phyloP scores from a whole-genome alignment of 2,113 vertebrate species.

The Nibea coibor region DNA sequence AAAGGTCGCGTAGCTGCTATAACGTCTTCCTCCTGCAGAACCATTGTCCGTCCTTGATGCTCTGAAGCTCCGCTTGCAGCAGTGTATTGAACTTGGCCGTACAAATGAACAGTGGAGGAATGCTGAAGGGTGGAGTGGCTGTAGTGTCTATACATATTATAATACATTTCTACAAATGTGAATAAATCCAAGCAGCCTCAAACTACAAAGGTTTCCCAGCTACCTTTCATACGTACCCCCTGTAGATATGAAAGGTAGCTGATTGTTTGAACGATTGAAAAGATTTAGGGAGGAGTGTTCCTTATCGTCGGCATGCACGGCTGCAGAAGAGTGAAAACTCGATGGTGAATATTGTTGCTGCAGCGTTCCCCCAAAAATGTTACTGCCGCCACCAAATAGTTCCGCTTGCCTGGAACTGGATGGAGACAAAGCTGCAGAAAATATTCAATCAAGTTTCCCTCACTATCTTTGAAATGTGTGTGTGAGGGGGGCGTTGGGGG shows the following conservation, averaged over 20 bases:
- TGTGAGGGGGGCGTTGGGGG: background rate
- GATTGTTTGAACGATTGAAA: too few species aligned
- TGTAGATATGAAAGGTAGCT: too few species aligned
- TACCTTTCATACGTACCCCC: background rate
- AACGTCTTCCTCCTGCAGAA: too few species aligned
- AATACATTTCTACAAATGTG: background rate
- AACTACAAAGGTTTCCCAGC: background rate
- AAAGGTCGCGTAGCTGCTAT: too few species aligned
- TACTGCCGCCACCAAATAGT: background rate
- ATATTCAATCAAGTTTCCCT: slow-evolving; percentile 8
- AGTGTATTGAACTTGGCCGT: background rate
- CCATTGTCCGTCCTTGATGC: background rate
- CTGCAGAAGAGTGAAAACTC: background rate
- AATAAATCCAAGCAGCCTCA: background rate
- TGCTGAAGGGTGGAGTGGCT: background rate
- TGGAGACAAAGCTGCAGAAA: slow-evolving; percentile 2
- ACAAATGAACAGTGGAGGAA: background rate
- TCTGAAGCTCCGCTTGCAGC: background rate
- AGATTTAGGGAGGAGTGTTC: background rate
- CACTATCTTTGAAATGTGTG: slow-evolving; percentile 23
- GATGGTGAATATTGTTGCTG: background rate
- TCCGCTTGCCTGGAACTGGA: background rate
- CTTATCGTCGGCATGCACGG: background rate
- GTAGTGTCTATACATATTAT: background rate
- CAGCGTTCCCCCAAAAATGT: background rate